phyloP scores from a whole-genome alignment of 2,888 invertebrate genomes.

The Parapristionchus giblindavisi region DNA sequence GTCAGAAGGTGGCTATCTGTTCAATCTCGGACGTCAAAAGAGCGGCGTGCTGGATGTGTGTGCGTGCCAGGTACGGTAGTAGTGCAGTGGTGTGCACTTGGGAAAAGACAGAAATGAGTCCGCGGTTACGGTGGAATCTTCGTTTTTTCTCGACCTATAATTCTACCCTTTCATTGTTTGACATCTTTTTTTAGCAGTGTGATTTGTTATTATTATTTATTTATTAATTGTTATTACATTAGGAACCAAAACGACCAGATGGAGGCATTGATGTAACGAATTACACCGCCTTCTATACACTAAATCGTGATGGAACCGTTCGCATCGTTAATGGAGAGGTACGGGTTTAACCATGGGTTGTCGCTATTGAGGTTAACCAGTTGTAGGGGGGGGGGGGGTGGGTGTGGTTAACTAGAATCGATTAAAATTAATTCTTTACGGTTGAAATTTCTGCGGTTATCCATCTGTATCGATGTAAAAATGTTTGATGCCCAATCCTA shows the following conservation, averaged over 20 bases:
- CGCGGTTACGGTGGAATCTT: too few relatives aligned
- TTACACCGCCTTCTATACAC: slow-evolving; percentile 34
- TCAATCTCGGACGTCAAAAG: slow-evolving; percentile 8
- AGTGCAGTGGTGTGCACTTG: background rate
- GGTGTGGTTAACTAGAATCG: too few relatives aligned
- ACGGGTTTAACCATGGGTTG: too few relatives aligned
- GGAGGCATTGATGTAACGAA: background rate
- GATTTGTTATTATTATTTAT: background rate
- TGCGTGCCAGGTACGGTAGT: background rate
- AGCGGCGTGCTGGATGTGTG: slow-evolving; percentile 17
- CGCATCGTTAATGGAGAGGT: slow-evolving; percentile 36
- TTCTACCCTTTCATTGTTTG: too few relatives aligned
- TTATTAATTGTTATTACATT: background rate
- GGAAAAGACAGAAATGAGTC: too few relatives aligned
- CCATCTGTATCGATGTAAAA: too few relatives aligned
- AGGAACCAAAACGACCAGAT: background rate
- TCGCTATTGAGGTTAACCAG: too few relatives aligned
- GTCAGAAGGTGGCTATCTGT: slow-evolving; percentile 1
- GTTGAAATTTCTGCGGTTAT: too few relatives aligned
- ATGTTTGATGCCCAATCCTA: too few relatives aligned
- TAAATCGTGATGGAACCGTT: slow-evolving; percentile 12
- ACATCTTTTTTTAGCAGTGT: background rate
- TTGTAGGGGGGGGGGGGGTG: too few relatives aligned
- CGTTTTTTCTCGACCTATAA: too few relatives aligned
- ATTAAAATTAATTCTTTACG: too few relatives aligned